Percentiles rank a stretch among this genome's conserved stretches.
phyloP scores from a whole-genome alignment of 2,888 invertebrate species.

The Oxyscelio sp. region DNA sequence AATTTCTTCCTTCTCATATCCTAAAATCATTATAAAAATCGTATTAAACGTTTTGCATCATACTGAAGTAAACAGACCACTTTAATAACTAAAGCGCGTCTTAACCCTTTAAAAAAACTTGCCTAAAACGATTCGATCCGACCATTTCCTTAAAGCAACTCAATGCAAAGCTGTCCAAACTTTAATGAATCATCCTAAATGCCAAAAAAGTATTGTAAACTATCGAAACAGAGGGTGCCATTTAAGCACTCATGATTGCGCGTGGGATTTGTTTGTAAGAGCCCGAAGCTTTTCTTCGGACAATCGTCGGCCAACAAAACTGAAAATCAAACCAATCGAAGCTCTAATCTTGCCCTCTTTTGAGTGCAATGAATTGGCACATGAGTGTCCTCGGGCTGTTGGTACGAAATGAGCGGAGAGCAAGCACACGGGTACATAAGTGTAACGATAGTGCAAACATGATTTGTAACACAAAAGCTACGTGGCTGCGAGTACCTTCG shows the following conservation, averaged over 20 bases:
- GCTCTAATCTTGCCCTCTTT: constrained; percentile 75
- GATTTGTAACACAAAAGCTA: constrained; percentile 88
- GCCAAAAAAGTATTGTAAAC: constrained; percentile 15
- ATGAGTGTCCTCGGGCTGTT: constrained; percentile 86
- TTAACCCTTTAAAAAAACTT: too few relatives aligned
- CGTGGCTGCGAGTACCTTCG: constrained; percentile 83
- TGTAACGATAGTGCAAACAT: constrained; percentile 87
- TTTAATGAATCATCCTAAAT: not conserved
- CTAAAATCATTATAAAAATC: too few relatives aligned
- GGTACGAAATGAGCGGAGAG: constrained; percentile 80
- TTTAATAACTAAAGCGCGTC: too few relatives aligned
- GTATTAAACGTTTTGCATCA: too few relatives aligned
- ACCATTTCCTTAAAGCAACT: too few relatives aligned
- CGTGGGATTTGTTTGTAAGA: constrained; percentile 58
- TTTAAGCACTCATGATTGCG: constrained; percentile 16
- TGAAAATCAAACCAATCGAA: constrained; percentile 85
- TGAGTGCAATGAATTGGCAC: constrained; percentile 82
- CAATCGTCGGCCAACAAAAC: constrained; percentile 70
- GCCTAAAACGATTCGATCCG: too few relatives aligned
- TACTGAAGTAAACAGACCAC: too few relatives aligned
- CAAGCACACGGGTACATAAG: constrained; percentile 75
- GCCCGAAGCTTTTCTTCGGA: constrained; percentile 65
- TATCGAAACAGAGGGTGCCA: constrained; percentile 50
- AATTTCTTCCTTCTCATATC: too few relatives aligned
- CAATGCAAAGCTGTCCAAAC: not conserved